Evolutionary conservation across 2,888 invertebrate genomes (phyloP).

Genomic region (Atrina japonica): DNA sequence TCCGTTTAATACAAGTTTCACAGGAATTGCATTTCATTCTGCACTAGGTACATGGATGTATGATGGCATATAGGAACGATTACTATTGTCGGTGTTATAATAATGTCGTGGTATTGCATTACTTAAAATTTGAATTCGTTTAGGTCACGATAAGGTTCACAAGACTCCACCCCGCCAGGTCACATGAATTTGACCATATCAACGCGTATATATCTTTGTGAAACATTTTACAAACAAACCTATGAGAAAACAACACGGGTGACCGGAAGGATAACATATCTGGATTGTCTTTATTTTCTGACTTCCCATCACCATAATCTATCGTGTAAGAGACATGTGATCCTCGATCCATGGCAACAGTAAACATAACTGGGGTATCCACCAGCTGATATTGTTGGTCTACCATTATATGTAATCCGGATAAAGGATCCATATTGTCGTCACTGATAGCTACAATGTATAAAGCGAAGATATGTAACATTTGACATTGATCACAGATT

Average conservation of each 20-base stretch:
- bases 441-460: constrained; percentile 55
- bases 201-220: not conserved
- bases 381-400: constrained; percentile 36
- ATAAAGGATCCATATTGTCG: constrained; percentile 52
- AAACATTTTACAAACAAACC: constrained; percentile 16
- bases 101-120: no score
- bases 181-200: no score
- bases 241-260: constrained; percentile 42
- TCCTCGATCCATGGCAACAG: constrained; percentile 49
- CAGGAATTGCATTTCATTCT: no score
- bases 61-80: no score
- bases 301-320: constrained; percentile 56
- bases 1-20: no score
- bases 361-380: constrained; percentile 43
- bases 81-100: no score
- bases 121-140: no score
- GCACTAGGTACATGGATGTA: no score
- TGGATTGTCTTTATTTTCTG: constrained; percentile 23
- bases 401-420: constrained; percentile 34
- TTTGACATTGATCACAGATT: no score
- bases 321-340: constrained; percentile 58
- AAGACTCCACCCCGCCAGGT: no score
- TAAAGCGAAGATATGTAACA: not conserved
- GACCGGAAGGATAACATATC: constrained; percentile 52
- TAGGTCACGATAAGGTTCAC: no score